Evolutionary conservation across 2,888 invertebrate species (phyloP), one percentile per base, ranked within the genome.

Genomic region (Criorhina ranunculi): DNA sequence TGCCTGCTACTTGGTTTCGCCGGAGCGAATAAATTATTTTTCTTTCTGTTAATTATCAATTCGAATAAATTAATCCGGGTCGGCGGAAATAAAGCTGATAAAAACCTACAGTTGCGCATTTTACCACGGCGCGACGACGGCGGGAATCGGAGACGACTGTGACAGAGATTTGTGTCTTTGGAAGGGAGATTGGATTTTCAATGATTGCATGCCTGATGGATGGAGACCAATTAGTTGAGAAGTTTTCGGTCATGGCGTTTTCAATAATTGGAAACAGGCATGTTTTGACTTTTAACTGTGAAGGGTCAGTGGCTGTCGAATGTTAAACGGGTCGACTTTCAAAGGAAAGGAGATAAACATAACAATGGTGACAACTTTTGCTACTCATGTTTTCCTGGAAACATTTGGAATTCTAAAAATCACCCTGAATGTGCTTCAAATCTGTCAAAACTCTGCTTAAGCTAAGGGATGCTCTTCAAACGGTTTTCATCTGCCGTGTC

Each of bases 11-110:
- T 75, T 57, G 55, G 37, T 31, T 57, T 75, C 59, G 59, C 60
- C 53, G 62, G 24, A 75, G 75, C 60, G 59, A 75, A 80, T 80
- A 80, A 80, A 73, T 80, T 75, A 80, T 75, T 80, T 80, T 80
- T 57, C 37, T 62, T 60, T 53, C 49, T 57, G 72, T 73, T 79
- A 79, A 79, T 79, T 79, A 79, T 79, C 79, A 79, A 79, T 79
- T 73, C 79, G 35, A 79, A 79, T 79, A 79, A 79, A 79, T 73
- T 79, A 73, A 79, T 79, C 72, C 79, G 72, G 66, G 79, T 79
- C 72, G 66, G 66, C 79, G 79, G 79, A 79, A 79, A 73, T 66
- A 59, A 35, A 51, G 17, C 72, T 79, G 79, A 79, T 79, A 66
- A 79, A 42, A n/a, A n/a, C n/a, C 40, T 33, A 42, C 35, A 40